Evolutionary conservation across 2,797 vertebrate genomes (phyloP), one percentile per base, ranked within the genome.

Genomic region (Apodemus agrarius): DNA sequence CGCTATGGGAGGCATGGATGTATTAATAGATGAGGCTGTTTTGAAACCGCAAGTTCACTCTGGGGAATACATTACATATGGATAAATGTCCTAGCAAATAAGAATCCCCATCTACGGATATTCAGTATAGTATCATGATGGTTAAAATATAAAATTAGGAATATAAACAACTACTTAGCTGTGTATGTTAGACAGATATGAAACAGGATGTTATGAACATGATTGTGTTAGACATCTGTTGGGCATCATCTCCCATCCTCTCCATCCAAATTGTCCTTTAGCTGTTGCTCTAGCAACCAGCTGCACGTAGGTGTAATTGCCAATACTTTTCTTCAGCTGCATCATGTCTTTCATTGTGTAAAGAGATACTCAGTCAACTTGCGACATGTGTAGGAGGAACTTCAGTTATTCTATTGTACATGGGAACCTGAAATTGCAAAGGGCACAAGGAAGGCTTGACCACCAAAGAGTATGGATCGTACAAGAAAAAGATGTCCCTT

Each of bases 231-330:
- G 78, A 5, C n/a, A 93, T 94, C 97, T 94, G 87, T 57, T 59
- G 69, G 93, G 87, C 52, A 65, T 63, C 81, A 49, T 79, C 40
- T 63, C 54, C 43, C 4, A 89, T 65, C n/a, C 90, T 85, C 46
- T 84, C 40, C 6, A 54, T 59, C 76, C 43, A 26, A 84, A 14
- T 49, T 78, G 49, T 40, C 65, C n/a, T 91, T 43, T n/a, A 84
- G 69, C 95, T 94, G 93, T 96, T 96, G 91, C 95, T 78, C 17
- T 93, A 95, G 94, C 91, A 97, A 96, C 94, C 52, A 82, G 81
- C 61, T 91, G 65, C 89, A 52, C 21, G 43, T 29, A 37, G 87
- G 74, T 79, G 49, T 61, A 76, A 78, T 3, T 59, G 72, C 78
- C 80, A 34, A 76, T 4, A 40, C 78, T 91, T 88, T 91, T 49